Base-by-base conservation (phyloP, 2,797 vertebrate species). In the Philypnodon macrostomus region DNA sequence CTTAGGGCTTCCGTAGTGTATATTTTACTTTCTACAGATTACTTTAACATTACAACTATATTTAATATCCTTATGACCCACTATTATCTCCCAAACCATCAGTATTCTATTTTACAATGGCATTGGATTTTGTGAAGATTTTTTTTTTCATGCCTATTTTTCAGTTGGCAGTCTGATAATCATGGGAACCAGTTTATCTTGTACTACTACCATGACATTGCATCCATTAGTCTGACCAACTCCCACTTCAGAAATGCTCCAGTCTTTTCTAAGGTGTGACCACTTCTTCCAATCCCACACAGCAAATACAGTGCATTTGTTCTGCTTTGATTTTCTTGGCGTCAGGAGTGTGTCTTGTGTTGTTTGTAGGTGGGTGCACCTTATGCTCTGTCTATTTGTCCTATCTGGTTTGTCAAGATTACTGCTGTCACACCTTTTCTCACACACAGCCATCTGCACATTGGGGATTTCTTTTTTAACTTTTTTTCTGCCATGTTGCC, bases 141-240 rank as follows among this genome's bases (percentile, higher is more conserved):
- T 6, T 23, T 6, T 27, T 26, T 9, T 16, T 5, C 8, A 10
- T 41, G 37, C 21, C n/a, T n/a, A 11, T 17, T 27, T 17, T 44
- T 44, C 27, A 31, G 27, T 44, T 44, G 26, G 27, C 41, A 18
- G 11, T 4, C 1, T 10, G 12, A 44, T 44, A 7, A 30, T 17
- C 15, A 17, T 24, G 6, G 4, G 31, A 81, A 83, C 79, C 64
- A 51, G 81, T 80, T 77, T 58, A 40, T 47, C 79, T 46, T 57
- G 82, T 19, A 55, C 49, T 19, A 55, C 49, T 24, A 50, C 65
- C 11, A 19, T 39, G 7, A 31, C 31, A 18, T 53, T 24, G 16
- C 32, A 37, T 44, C 18, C 6, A 47, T 51, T 32, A 34, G 9
- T 49, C 32, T 16, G 44, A 66, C 56, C 70, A 63, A 71, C 67